Conservation (phyloP, 2,888 invertebrate genomes). For the Ryuthela nishihirai region DNA sequence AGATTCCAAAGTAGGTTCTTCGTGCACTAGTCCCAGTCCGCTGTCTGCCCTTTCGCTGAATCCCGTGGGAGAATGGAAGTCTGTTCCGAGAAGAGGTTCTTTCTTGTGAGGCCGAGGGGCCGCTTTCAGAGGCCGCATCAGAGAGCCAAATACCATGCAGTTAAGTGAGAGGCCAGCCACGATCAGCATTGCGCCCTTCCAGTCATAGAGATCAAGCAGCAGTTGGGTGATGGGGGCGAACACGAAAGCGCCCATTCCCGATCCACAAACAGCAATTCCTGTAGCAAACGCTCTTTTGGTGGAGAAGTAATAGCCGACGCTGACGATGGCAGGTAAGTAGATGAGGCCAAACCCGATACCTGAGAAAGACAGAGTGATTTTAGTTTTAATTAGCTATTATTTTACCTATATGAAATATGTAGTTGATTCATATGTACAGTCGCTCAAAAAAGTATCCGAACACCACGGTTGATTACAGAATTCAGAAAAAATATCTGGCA, state of each 20-base stretch:
- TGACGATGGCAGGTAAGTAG: slow-evolving; percentile 93
- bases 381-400: too few species aligned
- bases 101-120: too few species aligned
- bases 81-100: background rate
- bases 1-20: slow-evolving; percentile 2
- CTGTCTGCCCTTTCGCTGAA: slow-evolving; percentile 19
- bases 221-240: slow-evolving; percentile 86
- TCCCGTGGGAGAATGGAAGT: background rate
- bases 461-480: too few species aligned
- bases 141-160: slow-evolving; percentile 50
- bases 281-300: slow-evolving; percentile 90
- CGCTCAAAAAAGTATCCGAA: too few species aligned
- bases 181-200: slow-evolving; percentile 87
- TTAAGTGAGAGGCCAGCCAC: slow-evolving; percentile 45
- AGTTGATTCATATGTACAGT: too few species aligned
- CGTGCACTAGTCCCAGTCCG: slow-evolving; percentile 11
- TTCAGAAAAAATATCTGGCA: too few species aligned
- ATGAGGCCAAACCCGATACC: slow-evolving; percentile 90
- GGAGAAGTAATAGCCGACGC: slow-evolving; percentile 96
- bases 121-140: slow-evolving; percentile 54
- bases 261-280: slow-evolving; percentile 79
- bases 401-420: too few species aligned
- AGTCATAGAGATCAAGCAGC: slow-evolving; percentile 71
- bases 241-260: slow-evolving; percentile 90
- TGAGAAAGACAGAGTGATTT: slow-evolving; percentile 53